phyloP scores from a whole-genome alignment of 2,888 invertebrate species.

The Matsumyia berberina region DNA sequence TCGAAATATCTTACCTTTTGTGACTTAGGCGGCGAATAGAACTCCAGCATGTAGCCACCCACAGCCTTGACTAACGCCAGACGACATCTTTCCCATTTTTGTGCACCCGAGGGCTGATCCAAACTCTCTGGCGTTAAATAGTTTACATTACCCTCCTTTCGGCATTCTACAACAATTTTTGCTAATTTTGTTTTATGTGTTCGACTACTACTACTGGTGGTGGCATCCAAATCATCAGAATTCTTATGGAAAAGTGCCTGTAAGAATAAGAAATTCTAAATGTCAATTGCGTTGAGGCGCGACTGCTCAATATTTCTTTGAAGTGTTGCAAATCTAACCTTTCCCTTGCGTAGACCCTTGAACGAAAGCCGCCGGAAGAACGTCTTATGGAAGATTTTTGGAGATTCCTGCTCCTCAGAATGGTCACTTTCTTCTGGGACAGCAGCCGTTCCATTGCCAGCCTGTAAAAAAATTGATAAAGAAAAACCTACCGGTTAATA shows the following conservation, averaged over 20 bases:
- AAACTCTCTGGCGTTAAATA: slow-evolving; percentile 96
- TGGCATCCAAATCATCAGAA: slow-evolving; percentile 87
- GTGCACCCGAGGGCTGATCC: slow-evolving; percentile 92
- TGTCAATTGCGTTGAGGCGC: slow-evolving; percentile 78
- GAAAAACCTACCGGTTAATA: no score
- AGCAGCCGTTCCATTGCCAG: slow-evolving; percentile 82
- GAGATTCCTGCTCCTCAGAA: slow-evolving; percentile 91
- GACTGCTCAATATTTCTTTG: slow-evolving; percentile 34
- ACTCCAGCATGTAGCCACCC: slow-evolving; percentile 96
- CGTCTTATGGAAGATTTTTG: slow-evolving; percentile 92
- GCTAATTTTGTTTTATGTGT: slow-evolving; percentile 94
- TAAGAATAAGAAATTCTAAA: slow-evolving; percentile 82
- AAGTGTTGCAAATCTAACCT: slow-evolving; percentile 85
- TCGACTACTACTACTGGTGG: slow-evolving; percentile 89
- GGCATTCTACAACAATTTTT: slow-evolving; percentile 96
- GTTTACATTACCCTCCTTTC: slow-evolving; percentile 97
- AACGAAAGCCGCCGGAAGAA: slow-evolving; percentile 95
- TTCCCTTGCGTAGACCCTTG: slow-evolving; percentile 93
- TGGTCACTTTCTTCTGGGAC: slow-evolving; percentile 88
- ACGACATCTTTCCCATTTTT: slow-evolving; percentile 97
- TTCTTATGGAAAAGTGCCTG: slow-evolving; percentile 94
- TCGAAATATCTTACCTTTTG: slow-evolving; percentile 88
- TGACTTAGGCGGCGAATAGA: slow-evolving; percentile 97
- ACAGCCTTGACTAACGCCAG: slow-evolving; percentile 95
- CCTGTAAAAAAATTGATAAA: slow-evolving; percentile 77